phyloP scores from a whole-genome alignment of 2,888 invertebrate species.

The Synergus umbraculus region DNA sequence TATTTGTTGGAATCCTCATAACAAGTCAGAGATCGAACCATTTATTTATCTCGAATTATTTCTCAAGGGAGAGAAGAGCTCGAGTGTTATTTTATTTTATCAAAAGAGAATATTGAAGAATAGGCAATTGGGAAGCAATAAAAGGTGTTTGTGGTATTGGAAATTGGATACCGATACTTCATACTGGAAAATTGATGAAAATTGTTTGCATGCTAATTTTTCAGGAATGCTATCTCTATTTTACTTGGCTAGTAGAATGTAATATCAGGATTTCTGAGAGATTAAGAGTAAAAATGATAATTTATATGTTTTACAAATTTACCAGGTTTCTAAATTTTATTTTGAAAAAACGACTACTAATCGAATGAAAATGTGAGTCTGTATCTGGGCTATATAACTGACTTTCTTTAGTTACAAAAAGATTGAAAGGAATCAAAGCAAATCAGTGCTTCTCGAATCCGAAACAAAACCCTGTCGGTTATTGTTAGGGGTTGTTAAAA shows the following conservation, averaged over 20 bases:
- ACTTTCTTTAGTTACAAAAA: neutral
- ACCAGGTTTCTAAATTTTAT: no score
- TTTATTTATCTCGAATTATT: neutral
- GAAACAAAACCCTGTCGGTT: neutral
- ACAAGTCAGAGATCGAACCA: neutral
- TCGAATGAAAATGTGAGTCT: no score
- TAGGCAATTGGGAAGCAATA: neutral
- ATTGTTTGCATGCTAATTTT: neutral
- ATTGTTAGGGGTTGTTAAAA: slow-evolving; percentile 9
- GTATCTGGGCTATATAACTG: no score
- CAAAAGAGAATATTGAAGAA: neutral
- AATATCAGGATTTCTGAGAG: no score
- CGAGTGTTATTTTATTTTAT: neutral
- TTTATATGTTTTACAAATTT: no score
- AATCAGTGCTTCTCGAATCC: slow-evolving; percentile 12
- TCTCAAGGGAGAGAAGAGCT: neutral
- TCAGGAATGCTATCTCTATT: no score
- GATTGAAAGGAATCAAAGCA: neutral
- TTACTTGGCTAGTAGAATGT: no score
- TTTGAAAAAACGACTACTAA: no score
- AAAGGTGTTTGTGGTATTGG: neutral
- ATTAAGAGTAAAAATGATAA: no score
- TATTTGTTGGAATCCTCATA: neutral
- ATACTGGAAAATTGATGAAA: neutral
- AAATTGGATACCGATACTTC: neutral